A percentile compares a stretch with the other conserved stretches of the same genome.
Conservation (phyloP, 2,113 vertebrate species). For the Apeltes quadracus region DNA sequence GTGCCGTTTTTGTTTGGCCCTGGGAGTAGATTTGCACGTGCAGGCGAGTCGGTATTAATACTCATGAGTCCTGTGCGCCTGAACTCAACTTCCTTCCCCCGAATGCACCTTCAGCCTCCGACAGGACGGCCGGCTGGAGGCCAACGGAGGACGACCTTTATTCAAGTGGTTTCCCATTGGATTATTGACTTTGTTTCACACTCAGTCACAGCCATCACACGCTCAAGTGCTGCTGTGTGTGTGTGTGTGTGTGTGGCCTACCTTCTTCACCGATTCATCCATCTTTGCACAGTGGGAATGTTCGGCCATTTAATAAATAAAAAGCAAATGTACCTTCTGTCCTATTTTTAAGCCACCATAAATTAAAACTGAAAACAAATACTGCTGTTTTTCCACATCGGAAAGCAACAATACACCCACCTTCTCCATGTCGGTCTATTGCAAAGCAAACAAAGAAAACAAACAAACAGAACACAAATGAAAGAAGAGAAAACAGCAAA, state of each 20-base stretch:
- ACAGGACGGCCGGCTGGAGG: constrained; percentile 24
- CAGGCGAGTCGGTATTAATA: constrained; percentile 1
- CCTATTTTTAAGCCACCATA: neutral
- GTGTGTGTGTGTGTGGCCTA: constrained; percentile 48
- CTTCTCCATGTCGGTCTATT: constrained; percentile 69
- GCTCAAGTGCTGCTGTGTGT: no score
- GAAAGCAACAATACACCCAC: constrained; percentile 41
- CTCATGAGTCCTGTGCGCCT: constrained; percentile 1
- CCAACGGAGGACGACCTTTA: constrained; percentile 25
- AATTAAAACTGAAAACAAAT: neutral
- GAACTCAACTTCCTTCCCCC: constrained; percentile 60
- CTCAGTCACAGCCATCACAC: neutral
- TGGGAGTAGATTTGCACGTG: neutral
- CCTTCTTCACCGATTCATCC: constrained; percentile 59
- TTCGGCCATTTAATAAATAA: constrained; percentile 7
- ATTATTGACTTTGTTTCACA: constrained; percentile 3
- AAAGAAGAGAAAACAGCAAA: constrained; percentile 5
- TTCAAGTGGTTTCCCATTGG: constrained; percentile 13
- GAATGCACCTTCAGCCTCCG: constrained; percentile 39
- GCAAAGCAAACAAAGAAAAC: constrained; percentile 13
- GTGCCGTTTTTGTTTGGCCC: constrained; percentile 6
- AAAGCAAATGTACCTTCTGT: constrained; percentile 6
- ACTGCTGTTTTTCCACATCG: neutral
- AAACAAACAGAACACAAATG: constrained; percentile 9
- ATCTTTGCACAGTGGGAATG: constrained; percentile 61